Base-by-base conservation (phyloP, 1,140 invertebrate species). In the Trichogramma pretiosum region DNA sequence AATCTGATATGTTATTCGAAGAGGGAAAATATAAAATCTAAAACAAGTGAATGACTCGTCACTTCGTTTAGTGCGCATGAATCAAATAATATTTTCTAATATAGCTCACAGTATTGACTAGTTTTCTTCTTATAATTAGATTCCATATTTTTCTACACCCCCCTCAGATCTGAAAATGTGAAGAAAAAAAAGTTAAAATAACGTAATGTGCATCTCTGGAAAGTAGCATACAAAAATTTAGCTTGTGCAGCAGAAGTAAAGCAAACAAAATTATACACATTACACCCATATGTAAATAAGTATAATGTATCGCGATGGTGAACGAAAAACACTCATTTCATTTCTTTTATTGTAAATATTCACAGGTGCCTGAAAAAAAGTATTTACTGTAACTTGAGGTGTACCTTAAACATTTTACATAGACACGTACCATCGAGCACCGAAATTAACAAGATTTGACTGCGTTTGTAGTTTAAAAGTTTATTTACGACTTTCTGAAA, bases 361-460 rank as follows among this genome's bases (percentile, higher is more conserved):
- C 63, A 67, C 66, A 64, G 64, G 63, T 68, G 66, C 65, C 64
- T 68, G 61, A 65, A 52, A 56, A 58, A 61, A 24, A 50, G 17
- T 40, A 45, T 42, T 44, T 42, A 37, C 34, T 38, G 28, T 41
- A 40, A 32, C 17, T 46, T 28, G 33, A 16, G 19, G 18, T 34
- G 17, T 34, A 44, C 21, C 19, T 33, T 50, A 46, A 38, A 38
- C 17, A 14, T 35, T 22, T 16, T 46, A 42, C 41, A n/a, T 9
- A 42, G 18, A 30, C 43, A 37, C 9, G 39, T 7, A 14, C 21
- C 19, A 42, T 41, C 30, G 16, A 50, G 28, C 19, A 46, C 9
- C 16, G 30, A 5, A 13, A 5, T 5, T 11, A 34, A 3, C 28
- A 21, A 40, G 13, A 17, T n/a, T n/a, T n/a, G 14, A 14, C n/a